Base-by-base conservation (phyloP, 2,797 vertebrate genomes). In the Callimico goeldii region DNA sequence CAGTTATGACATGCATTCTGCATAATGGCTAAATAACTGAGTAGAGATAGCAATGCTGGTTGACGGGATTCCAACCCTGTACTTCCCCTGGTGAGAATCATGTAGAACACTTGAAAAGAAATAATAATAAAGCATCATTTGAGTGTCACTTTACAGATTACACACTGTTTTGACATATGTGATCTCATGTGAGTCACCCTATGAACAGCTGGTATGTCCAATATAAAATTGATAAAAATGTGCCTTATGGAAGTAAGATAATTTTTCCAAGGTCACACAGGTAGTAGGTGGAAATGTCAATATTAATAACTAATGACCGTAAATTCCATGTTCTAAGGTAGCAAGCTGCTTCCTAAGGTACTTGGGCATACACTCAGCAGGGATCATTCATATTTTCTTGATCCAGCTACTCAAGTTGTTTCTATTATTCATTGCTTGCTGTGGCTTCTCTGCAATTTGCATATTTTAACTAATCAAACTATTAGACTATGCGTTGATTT, bases 391-490 rank as follows among this genome's bases (percentile, higher is more conserved):
- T 50, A 58, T 30, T 46, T 70, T 61, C 72, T 84, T 73, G 12
- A 84, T 52, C 14, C 41, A 73, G 43, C 24, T 88, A 75, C 55
- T 26, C 24, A 86, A 39, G 36, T 76, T 64, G 30, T 83, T 94
- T 88, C 88, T 95, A 33, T 58, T 89, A 76, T 57, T 90, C n/a
- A 33, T 70, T 58, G 41, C 9, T 96, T 81, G 14, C 58, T 93
- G 33, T 67, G 55, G 17, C 19, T 86, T 91, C 41, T 64, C 57
- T n/a, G 4, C 67, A 85, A 84, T 91, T 95, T 96, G 64, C 46
- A 46, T 88, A 81, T 90, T 92, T 97, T 82, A 95, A 90, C 30
- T 89, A 77, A 93, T 75, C 84, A 50, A 19, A 72, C 79, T 92
- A 91, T 90, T 41, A 81, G 28, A 57, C 30, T 48, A 26, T 57